Conservation (phyloP, 2,113 vertebrate genomes). For the Craseonycteris thonglongyai region DNA sequence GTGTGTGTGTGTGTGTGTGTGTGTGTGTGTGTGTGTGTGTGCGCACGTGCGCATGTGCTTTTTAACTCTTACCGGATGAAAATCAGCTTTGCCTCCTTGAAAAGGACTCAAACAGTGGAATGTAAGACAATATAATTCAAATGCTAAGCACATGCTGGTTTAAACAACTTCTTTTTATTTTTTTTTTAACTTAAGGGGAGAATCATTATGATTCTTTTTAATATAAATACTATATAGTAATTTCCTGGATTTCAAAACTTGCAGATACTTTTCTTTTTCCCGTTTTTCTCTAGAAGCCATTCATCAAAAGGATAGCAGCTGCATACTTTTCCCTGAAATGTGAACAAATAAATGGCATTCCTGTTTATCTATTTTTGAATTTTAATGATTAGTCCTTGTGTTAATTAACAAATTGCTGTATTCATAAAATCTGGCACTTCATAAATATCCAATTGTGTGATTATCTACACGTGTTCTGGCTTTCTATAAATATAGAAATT, state of each 20-base stretch:
- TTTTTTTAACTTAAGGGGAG: slow-evolving; percentile 57
- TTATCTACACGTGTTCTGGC: slow-evolving; percentile 62
- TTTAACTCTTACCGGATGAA: slow-evolving; percentile 69
- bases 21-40: too few species aligned
- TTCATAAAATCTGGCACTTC: slow-evolving; percentile 69
- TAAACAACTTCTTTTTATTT: slow-evolving; percentile 66
- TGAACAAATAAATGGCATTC: slow-evolving; percentile 72
- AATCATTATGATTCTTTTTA: slow-evolving; percentile 74
- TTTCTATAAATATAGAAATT: slow-evolving; percentile 59
- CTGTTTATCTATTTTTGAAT: slow-evolving; percentile 73
- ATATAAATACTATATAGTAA: slow-evolving; percentile 69
- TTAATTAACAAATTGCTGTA: slow-evolving; percentile 61
- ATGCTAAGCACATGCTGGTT: slow-evolving; percentile 64
- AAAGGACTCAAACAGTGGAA: slow-evolving; percentile 44
- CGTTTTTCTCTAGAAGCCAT: slow-evolving; percentile 67
- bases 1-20: too few species aligned
- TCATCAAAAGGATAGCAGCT: slow-evolving; percentile 79
- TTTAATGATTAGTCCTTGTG: slow-evolving; percentile 73
- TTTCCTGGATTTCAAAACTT: slow-evolving; percentile 76
- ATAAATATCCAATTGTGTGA: slow-evolving; percentile 72
- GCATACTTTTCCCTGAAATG: slow-evolving; percentile 63
- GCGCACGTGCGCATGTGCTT: too few species aligned
- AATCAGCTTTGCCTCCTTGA: slow-evolving; percentile 52
- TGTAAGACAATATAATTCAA: slow-evolving; percentile 60
- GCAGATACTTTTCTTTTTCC: slow-evolving; percentile 69